These are phyloP conservation scores for Callimorpha dominula DNA, from an alignment of 2,888 invertebrate genomes.

Conservation along the genomic window DNA sequence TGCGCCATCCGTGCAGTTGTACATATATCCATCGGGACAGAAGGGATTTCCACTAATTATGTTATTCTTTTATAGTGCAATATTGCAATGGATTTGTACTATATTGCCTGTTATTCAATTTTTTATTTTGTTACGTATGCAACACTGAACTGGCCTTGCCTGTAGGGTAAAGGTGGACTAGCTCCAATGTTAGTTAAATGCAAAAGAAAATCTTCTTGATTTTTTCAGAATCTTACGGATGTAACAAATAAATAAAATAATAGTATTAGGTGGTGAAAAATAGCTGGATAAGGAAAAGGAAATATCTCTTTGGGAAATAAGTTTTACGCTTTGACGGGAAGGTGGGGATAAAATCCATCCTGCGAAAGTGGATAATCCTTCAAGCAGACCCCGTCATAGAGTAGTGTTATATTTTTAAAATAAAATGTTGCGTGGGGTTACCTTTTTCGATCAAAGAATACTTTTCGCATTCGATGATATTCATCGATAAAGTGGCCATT, in stretches of 20 bases:
- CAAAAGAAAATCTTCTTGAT: background rate
- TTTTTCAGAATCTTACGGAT: background rate
- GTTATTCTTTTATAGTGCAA: too few species aligned
- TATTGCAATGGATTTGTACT: too few species aligned
- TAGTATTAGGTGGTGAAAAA: slow-evolving; percentile 41
- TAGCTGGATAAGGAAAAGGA: slow-evolving; percentile 44
- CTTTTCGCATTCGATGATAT: slow-evolving; percentile 52
- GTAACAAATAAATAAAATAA: slow-evolving; percentile 17
- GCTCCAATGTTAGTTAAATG: too few species aligned
- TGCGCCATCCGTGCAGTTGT: too few species aligned
- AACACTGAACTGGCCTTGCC: too few species aligned
- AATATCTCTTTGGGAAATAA: slow-evolving; percentile 31
- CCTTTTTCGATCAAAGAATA: slow-evolving; percentile 49
- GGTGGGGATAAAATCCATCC: slow-evolving; percentile 67
- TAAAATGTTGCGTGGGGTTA: slow-evolving; percentile 50
- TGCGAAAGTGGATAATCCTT: slow-evolving; percentile 75
- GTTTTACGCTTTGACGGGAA: slow-evolving; percentile 51
- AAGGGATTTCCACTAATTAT: too few species aligned
- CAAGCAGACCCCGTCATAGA: slow-evolving; percentile 61
- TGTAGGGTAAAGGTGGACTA: too few species aligned
- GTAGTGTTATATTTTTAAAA: slow-evolving; percentile 59
- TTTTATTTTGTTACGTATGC: too few species aligned
- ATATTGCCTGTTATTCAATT: too few species aligned
- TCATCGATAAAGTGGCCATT: slow-evolving; percentile 47
- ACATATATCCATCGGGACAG: too few species aligned